Evolutionary conservation across 2,113 vertebrate genomes (phyloP).

Genomic region (Ramphastos sulfuratus): DNA sequence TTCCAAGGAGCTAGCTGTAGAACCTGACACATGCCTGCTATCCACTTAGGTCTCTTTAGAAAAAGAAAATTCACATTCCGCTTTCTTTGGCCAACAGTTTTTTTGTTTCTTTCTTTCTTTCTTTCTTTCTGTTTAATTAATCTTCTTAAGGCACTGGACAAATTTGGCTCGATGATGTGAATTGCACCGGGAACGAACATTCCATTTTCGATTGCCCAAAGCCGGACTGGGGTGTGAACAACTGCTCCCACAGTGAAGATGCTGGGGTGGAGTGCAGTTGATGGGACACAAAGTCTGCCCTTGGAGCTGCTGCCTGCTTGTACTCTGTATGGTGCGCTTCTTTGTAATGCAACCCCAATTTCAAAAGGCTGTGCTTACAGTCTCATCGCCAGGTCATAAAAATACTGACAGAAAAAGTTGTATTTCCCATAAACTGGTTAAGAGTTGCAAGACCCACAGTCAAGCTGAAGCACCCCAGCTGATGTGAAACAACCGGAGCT

Average conservation of each 20-base stretch:
- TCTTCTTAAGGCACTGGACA: constrained; percentile 74
- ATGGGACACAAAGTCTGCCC: not conserved
- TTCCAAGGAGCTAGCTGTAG: not conserved
- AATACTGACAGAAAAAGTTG: not conserved
- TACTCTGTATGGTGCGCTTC: fast-evolving
- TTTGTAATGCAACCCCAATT: fast-evolving
- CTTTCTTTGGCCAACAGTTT: not conserved
- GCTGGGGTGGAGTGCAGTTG: constrained; percentile 73
- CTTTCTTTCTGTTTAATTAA: not conserved
- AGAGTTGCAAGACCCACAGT: not conserved
- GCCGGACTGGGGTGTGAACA: constrained; percentile 34
- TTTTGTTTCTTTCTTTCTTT: not conserved
- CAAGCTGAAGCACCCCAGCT: not conserved
- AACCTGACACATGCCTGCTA: fast-evolving
- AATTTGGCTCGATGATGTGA: constrained; percentile 85
- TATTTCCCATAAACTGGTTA: not conserved
- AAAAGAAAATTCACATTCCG: not conserved
- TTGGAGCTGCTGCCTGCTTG: not conserved
- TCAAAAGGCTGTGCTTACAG: not conserved
- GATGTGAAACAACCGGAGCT: not conserved
- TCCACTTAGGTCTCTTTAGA: not conserved
- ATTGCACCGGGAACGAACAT: constrained; percentile 68
- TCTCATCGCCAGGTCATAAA: not conserved
- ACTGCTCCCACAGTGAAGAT: constrained; percentile 84
- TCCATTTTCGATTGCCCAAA: constrained; percentile 72